phyloP scores from a whole-genome alignment of 2,113 vertebrate species.

The Falco punctatus region DNA sequence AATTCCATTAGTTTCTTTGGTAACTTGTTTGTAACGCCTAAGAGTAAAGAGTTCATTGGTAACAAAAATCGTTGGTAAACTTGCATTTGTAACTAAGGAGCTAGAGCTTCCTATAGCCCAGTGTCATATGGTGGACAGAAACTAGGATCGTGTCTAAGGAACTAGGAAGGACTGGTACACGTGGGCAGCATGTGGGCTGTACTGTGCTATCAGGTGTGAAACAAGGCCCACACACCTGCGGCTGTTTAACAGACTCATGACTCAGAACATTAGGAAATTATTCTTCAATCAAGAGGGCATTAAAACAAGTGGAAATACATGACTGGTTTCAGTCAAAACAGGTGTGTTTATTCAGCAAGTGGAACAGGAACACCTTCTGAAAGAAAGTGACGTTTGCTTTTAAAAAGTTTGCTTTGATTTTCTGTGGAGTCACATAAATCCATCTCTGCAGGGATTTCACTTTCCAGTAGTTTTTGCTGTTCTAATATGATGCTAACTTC shows the following conservation, averaged over 20 bases:
- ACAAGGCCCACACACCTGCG: not conserved
- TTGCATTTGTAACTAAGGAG: not conserved
- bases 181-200: not conserved
- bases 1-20: not conserved
- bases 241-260: not conserved
- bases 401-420: conserved; percentile 2
- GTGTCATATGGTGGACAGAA: not conserved
- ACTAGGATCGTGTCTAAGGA: not conserved
- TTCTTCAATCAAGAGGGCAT: not conserved
- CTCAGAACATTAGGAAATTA: not conserved
- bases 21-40: not conserved
- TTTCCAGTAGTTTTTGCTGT: not conserved
- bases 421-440: not conserved
- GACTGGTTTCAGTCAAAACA: not conserved
- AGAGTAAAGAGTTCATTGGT: not conserved
- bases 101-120: not conserved
- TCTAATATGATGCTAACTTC: conserved; percentile 4
- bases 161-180: not conserved
- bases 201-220: not conserved
- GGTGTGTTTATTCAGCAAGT: not conserved
- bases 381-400: not conserved
- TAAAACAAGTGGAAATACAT: not conserved
- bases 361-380: not conserved
- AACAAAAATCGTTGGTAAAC: not conserved
- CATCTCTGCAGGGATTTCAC: conserved; percentile 27